Conservation (phyloP, 2,888 invertebrate genomes). For the Eupithecia exiguata region DNA sequence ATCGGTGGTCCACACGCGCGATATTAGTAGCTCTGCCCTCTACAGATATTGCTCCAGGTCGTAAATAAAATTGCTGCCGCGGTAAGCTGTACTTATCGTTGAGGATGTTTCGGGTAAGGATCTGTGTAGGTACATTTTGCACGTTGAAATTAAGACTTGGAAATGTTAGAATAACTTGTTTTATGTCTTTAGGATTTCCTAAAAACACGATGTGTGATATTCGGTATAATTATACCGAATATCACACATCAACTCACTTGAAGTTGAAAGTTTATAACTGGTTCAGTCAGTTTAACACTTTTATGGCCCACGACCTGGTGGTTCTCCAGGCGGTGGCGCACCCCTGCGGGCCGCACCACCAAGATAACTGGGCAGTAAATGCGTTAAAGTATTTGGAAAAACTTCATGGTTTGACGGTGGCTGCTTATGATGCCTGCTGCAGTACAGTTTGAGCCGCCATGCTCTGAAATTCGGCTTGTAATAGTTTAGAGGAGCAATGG, state of each 20-base stretch:
- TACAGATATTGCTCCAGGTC: conserved; percentile 76
- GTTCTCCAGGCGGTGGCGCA: too few species aligned
- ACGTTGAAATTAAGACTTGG: background rate
- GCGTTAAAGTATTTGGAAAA: background rate
- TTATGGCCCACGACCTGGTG: too few species aligned
- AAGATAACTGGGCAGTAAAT: too few species aligned
- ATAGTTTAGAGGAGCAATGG: background rate
- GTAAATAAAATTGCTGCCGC: conserved; percentile 76
- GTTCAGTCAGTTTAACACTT: background rate
- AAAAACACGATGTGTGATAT: too few species aligned
- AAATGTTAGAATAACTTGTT: background rate
- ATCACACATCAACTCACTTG: background rate
- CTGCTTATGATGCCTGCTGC: background rate
- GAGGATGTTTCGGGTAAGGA: conserved; percentile 24
- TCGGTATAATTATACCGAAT: background rate
- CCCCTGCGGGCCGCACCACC: too few species aligned
- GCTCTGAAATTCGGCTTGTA: background rate
- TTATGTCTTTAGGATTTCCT: background rate
- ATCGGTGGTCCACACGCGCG: conserved; percentile 76
- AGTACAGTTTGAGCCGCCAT: background rate
- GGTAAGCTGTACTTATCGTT: conserved; percentile 52
- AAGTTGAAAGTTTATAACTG: background rate
- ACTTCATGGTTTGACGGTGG: background rate
- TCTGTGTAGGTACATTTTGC: background rate
- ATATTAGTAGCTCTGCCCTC: conserved; percentile 80